Evolutionary conservation across 2,888 invertebrate genomes (phyloP).

Genomic region (Crioceris asparagi): DNA sequence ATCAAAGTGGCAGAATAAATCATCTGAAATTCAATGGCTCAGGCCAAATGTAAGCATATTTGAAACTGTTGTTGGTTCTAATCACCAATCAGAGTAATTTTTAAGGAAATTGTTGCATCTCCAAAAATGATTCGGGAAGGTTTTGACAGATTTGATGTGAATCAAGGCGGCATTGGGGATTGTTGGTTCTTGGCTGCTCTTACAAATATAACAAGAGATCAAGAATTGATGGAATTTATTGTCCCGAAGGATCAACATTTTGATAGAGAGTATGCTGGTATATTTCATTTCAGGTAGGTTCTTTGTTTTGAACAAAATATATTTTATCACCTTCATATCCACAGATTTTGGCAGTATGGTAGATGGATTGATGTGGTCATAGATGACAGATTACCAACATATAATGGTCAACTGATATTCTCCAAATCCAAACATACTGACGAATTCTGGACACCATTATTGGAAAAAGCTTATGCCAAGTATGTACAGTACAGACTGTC

Average conservation of each 20-base stretch:
- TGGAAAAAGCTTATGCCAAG: conserved; percentile 93
- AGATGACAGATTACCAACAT: conserved; percentile 81
- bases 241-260: conserved; percentile 92
- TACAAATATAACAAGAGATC: conserved; percentile 79
- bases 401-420: conserved; percentile 69
- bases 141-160: conserved; percentile 91
- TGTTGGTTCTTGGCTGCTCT: conserved; percentile 93
- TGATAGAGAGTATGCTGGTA: conserved; percentile 81
- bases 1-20: conserved; percentile 5
- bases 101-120: conserved; percentile 68
- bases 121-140: conserved; percentile 87
- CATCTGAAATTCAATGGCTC: conserved; percentile 14
- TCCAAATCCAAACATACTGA: conserved; percentile 72
- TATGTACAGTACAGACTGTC: conserved; percentile 28
- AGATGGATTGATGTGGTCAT: conserved; percentile 86
- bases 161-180: conserved; percentile 93
- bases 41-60: conserved; percentile 14
- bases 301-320: not conserved
- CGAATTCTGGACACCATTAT: conserved; percentile 88
- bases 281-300: conserved; percentile 76
- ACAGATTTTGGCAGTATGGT: conserved; percentile 85
- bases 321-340: conserved; percentile 1
- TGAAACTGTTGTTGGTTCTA: too few species aligned
- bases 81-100: too few species aligned
- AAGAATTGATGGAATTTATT: conserved; percentile 77